A percentile compares a stretch with the other conserved stretches of the same genome.
These are phyloP conservation scores for Campoletis raptor DNA, from an alignment of 2,888 invertebrate species.

Conservation along the genomic window DNA sequence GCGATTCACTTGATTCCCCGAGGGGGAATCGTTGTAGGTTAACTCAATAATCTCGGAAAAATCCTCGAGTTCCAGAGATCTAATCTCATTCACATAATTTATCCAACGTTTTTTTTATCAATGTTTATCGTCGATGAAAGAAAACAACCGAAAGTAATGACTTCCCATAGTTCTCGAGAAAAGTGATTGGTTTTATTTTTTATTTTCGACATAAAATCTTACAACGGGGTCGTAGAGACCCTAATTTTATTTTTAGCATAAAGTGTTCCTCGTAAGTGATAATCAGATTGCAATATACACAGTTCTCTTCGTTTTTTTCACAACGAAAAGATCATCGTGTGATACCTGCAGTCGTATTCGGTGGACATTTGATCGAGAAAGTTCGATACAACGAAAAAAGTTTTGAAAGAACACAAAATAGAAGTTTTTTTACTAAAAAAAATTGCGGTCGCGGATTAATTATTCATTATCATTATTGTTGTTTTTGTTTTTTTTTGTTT, in stretches of 20 bases:
- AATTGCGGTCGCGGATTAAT: neutral
- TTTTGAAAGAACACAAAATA: too few species aligned
- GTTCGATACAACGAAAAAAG: too few species aligned
- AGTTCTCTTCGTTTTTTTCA: too few species aligned
- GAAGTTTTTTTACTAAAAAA: too few species aligned
- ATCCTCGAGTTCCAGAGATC: neutral
- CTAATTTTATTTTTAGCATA: too few species aligned
- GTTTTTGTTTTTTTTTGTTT: neutral
- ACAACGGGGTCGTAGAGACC: too few species aligned
- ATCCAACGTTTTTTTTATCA: neutral
- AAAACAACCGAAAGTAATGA: neutral
- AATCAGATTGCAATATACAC: too few species aligned
- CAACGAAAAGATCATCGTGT: too few species aligned
- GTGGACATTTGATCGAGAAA: too few species aligned
- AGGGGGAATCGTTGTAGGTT: constrained; percentile 44
- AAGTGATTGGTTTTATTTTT: neutral
- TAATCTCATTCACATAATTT: constrained; percentile 3
- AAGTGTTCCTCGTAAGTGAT: too few species aligned
- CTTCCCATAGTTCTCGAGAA: neutral
- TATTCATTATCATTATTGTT: neutral
- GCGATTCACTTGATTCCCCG: constrained; percentile 49
- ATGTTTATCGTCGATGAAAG: neutral
- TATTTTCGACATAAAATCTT: neutral
- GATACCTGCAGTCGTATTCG: too few species aligned
- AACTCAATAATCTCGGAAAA: constrained; percentile 17